These are phyloP conservation scores for Lophochroa leadbeateri DNA, from an alignment of 2,113 vertebrate species.

Conservation along the genomic window DNA sequence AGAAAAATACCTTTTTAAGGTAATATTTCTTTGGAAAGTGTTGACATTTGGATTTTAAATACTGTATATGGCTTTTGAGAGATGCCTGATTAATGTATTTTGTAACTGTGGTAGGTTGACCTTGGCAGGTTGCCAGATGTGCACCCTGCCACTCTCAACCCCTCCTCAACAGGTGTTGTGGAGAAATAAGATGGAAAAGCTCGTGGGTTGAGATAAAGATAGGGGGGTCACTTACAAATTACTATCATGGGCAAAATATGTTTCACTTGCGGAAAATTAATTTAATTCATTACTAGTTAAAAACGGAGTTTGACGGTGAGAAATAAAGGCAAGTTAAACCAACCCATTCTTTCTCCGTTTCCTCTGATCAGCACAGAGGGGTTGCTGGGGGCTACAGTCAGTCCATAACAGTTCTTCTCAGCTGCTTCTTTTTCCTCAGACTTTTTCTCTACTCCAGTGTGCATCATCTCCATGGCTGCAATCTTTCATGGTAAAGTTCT, in stretches of 20 bases:
- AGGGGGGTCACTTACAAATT: not conserved
- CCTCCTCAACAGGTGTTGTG: accelerated
- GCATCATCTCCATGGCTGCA: not conserved
- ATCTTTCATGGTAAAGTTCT: not conserved
- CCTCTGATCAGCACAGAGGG: not conserved
- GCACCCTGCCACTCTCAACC: accelerated
- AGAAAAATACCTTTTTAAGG: not conserved
- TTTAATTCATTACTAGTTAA: not conserved
- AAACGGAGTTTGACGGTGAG: not conserved
- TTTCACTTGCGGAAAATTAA: not conserved
- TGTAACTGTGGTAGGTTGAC: not conserved
- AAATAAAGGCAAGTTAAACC: not conserved
- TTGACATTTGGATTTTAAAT: not conserved
- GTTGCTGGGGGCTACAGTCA: not conserved
- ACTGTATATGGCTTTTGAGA: not conserved
- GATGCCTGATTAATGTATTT: not conserved
- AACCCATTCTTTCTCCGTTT: not conserved
- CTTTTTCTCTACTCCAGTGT: not conserved
- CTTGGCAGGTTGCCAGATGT: not conserved
- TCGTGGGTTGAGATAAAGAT: accelerated
- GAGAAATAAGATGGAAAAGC: not conserved
- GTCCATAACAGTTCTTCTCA: not conserved
- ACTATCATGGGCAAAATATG: not conserved
- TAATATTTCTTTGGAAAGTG: not conserved
- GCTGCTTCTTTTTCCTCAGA: not conserved